A percentile compares a stretch with the other conserved stretches of the same genome.
Evolutionary conservation across 2,888 invertebrate species (phyloP).

Genomic region (Zygaena filipendulae): DNA sequence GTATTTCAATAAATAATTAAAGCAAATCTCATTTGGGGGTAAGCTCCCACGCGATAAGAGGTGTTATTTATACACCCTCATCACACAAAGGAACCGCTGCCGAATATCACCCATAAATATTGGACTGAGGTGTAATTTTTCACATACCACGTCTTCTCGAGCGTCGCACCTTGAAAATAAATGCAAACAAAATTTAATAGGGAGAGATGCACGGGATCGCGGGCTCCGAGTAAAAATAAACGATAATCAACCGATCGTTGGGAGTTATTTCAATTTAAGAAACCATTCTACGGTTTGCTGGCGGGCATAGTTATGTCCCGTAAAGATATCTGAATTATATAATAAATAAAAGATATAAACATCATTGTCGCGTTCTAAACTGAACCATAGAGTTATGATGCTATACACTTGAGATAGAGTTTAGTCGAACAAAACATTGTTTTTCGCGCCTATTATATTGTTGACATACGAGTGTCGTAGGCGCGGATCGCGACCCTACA

Average conservation of each 20-base stretch:
- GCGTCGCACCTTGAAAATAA: conserved; percentile 70
- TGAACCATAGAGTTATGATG: conserved; percentile 2
- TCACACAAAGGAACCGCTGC: conserved; percentile 67
- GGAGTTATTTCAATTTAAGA: conserved; percentile 46
- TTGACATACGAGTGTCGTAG: no score
- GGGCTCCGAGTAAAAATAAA: conserved; percentile 64
- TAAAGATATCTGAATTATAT: no score
- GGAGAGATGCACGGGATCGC: conserved; percentile 67
- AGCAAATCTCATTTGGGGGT: conserved; percentile 65
- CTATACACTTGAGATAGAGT: background rate
- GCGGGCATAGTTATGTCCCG: no score
- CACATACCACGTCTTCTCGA: conserved; percentile 66
- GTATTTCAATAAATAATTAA: conserved; percentile 61
- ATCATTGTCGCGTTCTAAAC: no score
- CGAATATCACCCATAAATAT: conserved; percentile 70
- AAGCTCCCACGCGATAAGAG: conserved; percentile 68
- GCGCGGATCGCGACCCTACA: conserved; percentile 29
- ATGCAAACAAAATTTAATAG: conserved; percentile 70
- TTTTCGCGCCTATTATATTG: no score
- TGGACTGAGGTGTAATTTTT: conserved; percentile 69
- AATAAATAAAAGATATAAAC: no score
- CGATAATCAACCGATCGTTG: conserved; percentile 51
- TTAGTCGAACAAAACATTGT: no score
- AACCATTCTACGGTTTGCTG: conserved; percentile 25
- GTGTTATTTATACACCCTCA: conserved; percentile 68